Conservation (phyloP, 2,888 invertebrate genomes). For the Rugalucina vietnamica region DNA sequence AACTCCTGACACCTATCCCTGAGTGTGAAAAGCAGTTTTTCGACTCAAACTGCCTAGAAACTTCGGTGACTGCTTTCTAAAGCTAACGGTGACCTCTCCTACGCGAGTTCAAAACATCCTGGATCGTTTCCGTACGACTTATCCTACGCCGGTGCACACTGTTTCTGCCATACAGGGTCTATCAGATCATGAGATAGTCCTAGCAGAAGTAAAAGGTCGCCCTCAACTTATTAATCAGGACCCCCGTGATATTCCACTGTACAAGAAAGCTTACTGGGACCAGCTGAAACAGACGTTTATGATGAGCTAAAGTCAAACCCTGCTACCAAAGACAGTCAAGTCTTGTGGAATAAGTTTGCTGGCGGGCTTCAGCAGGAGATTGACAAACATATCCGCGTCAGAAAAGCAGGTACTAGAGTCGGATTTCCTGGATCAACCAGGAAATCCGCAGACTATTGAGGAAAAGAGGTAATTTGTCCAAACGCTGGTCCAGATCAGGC, state of each 20-base stretch:
- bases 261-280: background rate
- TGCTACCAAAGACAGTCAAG: background rate
- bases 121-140: background rate
- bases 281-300: background rate
- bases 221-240: background rate
- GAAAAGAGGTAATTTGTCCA: background rate
- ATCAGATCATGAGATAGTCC: background rate
- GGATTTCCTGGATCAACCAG: background rate
- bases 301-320: background rate
- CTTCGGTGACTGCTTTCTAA: background rate
- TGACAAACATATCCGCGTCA: background rate
- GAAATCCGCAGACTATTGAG: background rate
- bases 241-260: background rate
- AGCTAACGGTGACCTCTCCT: background rate
- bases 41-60: background rate
- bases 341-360: background rate
- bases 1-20: background rate
- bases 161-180: background rate
- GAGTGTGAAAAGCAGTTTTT: background rate
- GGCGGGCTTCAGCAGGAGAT: background rate
- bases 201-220: background rate
- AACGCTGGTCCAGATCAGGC: background rate
- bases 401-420: background rate
- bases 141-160: background rate
- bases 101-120: background rate